Conservation (phyloP, 2,888 invertebrate species). For the Byasa hedistus region DNA sequence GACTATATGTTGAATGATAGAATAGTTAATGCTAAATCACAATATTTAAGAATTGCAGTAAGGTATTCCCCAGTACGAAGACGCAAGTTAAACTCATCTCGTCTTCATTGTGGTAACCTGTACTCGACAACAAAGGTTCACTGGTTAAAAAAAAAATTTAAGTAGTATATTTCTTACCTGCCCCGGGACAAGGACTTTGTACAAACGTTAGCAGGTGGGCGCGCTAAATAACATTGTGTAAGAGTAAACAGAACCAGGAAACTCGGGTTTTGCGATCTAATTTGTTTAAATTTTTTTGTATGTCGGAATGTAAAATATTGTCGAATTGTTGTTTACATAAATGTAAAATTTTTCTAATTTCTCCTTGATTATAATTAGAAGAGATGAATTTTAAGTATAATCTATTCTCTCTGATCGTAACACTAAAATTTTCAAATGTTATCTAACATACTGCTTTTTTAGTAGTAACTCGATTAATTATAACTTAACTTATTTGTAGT, state of each 20-base stretch:
- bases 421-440: too few relatives aligned
- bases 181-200: conserved; percentile 17
- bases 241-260: conserved; percentile 2
- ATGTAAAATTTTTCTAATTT: too few relatives aligned
- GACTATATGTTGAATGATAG: too few relatives aligned
- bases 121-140: conserved; percentile 17
- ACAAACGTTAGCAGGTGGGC: conserved; percentile 26
- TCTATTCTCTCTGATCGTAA: too few relatives aligned
- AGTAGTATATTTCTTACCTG: conserved; percentile 25
- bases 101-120: neutral
- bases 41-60: neutral
- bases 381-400: too few relatives aligned
- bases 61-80: neutral
- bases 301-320: neutral
- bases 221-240: conserved; percentile 10
- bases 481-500: too few relatives aligned
- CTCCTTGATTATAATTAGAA: too few relatives aligned
- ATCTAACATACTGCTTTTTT: too few relatives aligned
- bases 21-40: too few relatives aligned
- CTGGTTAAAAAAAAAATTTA: conserved; percentile 5
- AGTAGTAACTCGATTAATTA: too few relatives aligned
- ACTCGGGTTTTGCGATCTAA: conserved; percentile 1
- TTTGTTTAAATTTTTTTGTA: neutral
- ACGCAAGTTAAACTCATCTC: neutral
- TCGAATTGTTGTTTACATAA: too few relatives aligned